Conservation (phyloP, 1,140 invertebrate species). For the Euschistus heros region DNA sequence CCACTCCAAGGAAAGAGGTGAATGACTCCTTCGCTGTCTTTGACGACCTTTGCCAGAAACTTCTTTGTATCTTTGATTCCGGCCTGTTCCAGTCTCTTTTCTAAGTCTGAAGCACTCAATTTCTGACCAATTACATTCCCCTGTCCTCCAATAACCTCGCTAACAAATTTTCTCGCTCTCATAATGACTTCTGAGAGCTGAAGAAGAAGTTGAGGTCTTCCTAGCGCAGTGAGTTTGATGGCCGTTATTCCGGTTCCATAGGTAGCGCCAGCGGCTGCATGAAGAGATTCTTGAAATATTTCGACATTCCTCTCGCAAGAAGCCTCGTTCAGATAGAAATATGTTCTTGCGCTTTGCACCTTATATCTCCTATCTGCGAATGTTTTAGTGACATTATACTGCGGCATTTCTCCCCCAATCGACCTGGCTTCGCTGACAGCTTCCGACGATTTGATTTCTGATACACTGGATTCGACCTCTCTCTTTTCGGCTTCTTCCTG, state of each 20-base stretch:
- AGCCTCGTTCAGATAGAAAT: conserved; percentile 97
- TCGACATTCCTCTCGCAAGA: conserved; percentile 97
- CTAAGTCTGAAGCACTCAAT: conserved; percentile 74
- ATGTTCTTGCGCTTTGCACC: conserved; percentile 87
- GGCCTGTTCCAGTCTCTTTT: conserved; percentile 68
- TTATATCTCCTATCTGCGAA: conserved; percentile 91
- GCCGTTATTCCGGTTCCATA: conserved; percentile 87
- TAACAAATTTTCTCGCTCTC: conserved; percentile 84
- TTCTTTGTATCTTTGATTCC: conserved; percentile 64
- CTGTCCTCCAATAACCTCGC: conserved; percentile 62
- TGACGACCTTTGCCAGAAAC: conserved; percentile 84
- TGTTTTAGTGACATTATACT: conserved; percentile 83
- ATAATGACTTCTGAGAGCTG: conserved; percentile 97
- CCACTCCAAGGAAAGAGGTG: conserved; percentile 97
- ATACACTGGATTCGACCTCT: conserved; percentile 55
- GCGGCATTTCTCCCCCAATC: conserved; percentile 43
- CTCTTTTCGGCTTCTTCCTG: conserved; percentile 78
- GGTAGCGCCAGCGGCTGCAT: conserved; percentile 88
- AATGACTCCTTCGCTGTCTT: conserved; percentile 79
- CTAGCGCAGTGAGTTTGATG: background rate
- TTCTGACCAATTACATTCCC: conserved; percentile 76
- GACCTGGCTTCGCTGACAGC: conserved; percentile 17
- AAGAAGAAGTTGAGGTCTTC: conserved; percentile 70
- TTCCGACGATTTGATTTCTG: conserved; percentile 24
- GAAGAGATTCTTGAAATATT: conserved; percentile 87